Percentiles rank a stretch among this genome's conserved stretches.
phyloP scores from a whole-genome alignment of 1,140 invertebrate species.

The Lepidotrigona ventralis region DNA sequence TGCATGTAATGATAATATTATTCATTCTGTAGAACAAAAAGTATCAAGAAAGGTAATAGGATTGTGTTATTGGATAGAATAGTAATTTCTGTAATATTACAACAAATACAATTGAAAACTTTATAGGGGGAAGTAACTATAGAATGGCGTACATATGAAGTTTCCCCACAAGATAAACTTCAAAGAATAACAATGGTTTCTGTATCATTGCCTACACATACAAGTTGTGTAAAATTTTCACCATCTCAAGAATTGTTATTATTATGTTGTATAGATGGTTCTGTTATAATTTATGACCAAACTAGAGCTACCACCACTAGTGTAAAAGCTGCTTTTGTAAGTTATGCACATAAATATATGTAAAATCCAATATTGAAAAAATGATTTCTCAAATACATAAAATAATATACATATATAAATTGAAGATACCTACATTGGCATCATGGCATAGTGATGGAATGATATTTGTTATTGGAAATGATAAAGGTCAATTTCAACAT shows the following conservation, averaged over 20 bases:
- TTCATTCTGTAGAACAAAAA: conserved; percentile 89
- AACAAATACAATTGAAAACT: not conserved
- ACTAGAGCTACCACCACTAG: conserved; percentile 83
- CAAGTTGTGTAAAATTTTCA: conserved; percentile 84
- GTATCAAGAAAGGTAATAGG: conserved; percentile 83
- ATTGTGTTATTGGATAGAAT: not conserved
- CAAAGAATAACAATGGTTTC: conserved; percentile 85
- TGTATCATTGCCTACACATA: conserved; percentile 86
- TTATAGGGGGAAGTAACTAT: conserved; percentile 86
- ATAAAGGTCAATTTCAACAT: conserved; percentile 88
- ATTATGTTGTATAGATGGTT: conserved; percentile 88
- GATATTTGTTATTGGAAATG: conserved; percentile 85
- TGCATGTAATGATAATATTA: conserved; percentile 83
- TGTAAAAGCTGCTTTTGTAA: conserved; percentile 85
- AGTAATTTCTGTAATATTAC: not conserved
- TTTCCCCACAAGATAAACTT: conserved; percentile 84
- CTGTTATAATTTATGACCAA: conserved; percentile 87
- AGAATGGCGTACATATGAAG: conserved; percentile 87
- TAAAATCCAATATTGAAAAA: not conserved
- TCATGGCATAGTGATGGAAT: conserved; percentile 87
- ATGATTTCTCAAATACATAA: not conserved
- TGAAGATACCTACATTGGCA: conserved; percentile 85
- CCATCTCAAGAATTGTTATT: conserved; percentile 87
- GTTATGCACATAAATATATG: conserved; percentile 56
- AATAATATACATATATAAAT: conserved; percentile 37